Conservation (phyloP, 2,888 invertebrate species). For the Polydrusus cervinus region DNA sequence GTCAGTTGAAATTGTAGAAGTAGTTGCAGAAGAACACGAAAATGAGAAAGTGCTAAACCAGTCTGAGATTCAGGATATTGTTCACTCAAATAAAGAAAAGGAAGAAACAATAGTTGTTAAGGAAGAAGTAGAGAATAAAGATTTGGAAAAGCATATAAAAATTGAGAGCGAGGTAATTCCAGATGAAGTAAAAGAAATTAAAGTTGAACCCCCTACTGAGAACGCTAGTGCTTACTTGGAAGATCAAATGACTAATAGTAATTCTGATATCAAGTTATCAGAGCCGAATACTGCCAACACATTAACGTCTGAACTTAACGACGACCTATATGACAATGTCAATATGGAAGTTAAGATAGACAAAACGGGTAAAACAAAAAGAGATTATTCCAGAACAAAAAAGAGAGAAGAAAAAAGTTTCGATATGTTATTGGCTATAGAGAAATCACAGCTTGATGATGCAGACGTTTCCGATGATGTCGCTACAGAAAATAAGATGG, state of each 20-base stretch:
- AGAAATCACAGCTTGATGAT: constrained; percentile 68
- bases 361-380: constrained; percentile 76
- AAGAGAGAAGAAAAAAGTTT: constrained; percentile 70
- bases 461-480: constrained; percentile 63
- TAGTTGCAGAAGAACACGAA: constrained; percentile 70
- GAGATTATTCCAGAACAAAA: constrained; percentile 76
- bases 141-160: constrained; percentile 34
- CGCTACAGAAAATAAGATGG: constrained; percentile 60
- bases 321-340: constrained; percentile 73
- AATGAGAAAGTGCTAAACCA: constrained; percentile 67
- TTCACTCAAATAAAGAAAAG: constrained; percentile 62
- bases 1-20: constrained; percentile 70
- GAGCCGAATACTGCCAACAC: background rate
- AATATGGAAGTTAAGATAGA: constrained; percentile 76
- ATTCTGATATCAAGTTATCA: constrained; percentile 2
- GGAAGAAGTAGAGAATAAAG: constrained; percentile 53
- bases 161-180: constrained; percentile 52
- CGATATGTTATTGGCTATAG: constrained; percentile 68
- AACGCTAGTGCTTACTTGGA: constrained; percentile 8
- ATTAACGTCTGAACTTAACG: constrained; percentile 44
- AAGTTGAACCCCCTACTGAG: constrained; percentile 7
- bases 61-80: constrained; percentile 66
- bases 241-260: background rate
- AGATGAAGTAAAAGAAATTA: constrained; percentile 52
- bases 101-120: constrained; percentile 53